Conservation (phyloP, 37 sponge, comb jelly and placozoan species). For the Ephydatia muelleri region DNA sequence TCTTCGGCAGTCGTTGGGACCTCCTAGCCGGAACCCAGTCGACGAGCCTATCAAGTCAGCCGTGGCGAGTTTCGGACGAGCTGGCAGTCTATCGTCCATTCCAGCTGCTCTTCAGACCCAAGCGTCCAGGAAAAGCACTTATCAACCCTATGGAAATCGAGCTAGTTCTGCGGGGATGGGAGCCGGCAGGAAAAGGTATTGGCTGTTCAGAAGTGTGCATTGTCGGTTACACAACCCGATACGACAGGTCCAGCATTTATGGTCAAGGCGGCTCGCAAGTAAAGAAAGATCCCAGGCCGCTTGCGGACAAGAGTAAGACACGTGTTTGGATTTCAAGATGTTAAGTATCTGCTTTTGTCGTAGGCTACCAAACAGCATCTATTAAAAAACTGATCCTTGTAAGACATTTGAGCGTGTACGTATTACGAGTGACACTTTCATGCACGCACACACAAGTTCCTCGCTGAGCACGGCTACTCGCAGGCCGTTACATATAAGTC, state of each 20-base stretch:
- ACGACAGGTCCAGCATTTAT: conserved; percentile 64
- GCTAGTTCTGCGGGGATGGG: neutral
- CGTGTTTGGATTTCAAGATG: neutral
- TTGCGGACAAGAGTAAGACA: conserved; percentile 62
- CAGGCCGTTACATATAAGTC: conserved; percentile 31
- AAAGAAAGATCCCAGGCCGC: conserved; percentile 76
- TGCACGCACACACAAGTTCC: conserved; percentile 31
- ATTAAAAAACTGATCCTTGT: conserved; percentile 60
- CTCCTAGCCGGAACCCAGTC: conserved; percentile 6
- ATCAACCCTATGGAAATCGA: neutral
- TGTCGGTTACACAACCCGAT: neutral
- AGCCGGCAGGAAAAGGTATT: neutral
- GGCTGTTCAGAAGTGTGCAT: no score
- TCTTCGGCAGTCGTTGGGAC: conserved; percentile 50
- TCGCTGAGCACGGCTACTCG: conserved; percentile 42
- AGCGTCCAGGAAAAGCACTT: neutral
- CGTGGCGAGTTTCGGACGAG: no score
- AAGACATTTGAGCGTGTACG: neutral
- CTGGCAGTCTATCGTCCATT: neutral
- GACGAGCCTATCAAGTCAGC: no score
- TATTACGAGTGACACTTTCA: neutral
- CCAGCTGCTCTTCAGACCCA: neutral
- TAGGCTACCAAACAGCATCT: conserved; percentile 42
- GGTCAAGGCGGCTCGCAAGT: conserved; percentile 35
- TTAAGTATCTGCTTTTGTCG: neutral